Evolutionary conservation across 1,140 invertebrate genomes (phyloP).

Genomic region (Anagrus nilaparvatae): DNA sequence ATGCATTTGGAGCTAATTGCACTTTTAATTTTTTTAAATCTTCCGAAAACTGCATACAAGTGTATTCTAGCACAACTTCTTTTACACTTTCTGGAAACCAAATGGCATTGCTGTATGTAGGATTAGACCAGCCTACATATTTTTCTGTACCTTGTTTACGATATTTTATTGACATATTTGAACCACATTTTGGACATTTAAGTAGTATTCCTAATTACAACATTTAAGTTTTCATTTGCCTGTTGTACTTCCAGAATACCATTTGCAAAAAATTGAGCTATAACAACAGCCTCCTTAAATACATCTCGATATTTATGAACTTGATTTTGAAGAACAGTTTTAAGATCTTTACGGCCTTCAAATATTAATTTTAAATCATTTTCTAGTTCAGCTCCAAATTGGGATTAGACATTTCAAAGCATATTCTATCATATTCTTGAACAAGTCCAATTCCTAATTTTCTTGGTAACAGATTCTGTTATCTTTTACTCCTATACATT

Average conservation of each 20-base stretch:
- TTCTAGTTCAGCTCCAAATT: constrained; percentile 84
- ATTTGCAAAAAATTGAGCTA: constrained; percentile 53
- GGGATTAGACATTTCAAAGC: constrained; percentile 85
- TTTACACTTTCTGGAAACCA: constrained; percentile 68
- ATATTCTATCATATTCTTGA: constrained; percentile 94
- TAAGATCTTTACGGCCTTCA: constrained; percentile 66
- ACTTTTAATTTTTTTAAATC: constrained; percentile 64
- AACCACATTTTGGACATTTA: constrained; percentile 69
- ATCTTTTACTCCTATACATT: constrained; percentile 73
- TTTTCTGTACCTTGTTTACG: constrained; percentile 57
- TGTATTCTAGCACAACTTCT: too few relatives aligned
- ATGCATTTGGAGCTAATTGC: constrained; percentile 54
- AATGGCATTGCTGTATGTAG: constrained; percentile 65
- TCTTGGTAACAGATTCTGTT: constrained; percentile 76
- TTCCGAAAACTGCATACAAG: constrained; percentile 66
- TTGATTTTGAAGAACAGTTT: constrained; percentile 68
- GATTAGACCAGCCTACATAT: constrained; percentile 71
- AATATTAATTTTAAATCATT: constrained; percentile 84
- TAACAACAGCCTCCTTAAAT: constrained; percentile 56
- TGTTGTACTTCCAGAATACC: constrained; percentile 41
- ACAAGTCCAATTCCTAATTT: constrained; percentile 93
- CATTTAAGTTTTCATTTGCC: too few relatives aligned
- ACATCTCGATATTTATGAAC: constrained; percentile 70
- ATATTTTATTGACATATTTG: constrained; percentile 56
- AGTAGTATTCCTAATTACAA: constrained; percentile 40